Base-by-base conservation (phyloP, 1,140 invertebrate species). In the Listronotus oregonensis region DNA sequence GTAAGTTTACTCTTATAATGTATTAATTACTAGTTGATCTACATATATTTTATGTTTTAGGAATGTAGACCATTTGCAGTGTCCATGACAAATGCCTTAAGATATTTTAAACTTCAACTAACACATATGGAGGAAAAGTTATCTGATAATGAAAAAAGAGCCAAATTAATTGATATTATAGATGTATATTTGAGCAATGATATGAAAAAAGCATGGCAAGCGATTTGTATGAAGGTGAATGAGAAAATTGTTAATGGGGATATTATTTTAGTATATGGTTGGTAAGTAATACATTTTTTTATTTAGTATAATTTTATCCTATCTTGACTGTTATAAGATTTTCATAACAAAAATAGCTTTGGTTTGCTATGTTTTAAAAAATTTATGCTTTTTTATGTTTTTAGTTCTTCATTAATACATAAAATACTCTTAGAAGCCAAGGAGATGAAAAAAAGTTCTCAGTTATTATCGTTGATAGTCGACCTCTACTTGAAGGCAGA, bases 1-100 rank as follows among this genome's bases (percentile, higher is more conserved):
- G 63, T 65, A 18, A 51, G 55, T 37, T 27, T 27, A n/a, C 5
- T 27, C 21, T 27, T 1, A 5, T 27, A 1, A 27, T 27, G n/a
- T n/a, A n/a, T 27, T 27, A 27, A 27, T 27, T 3, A 27, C 5
- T 27, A 27, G 21, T 27, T 27, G 21, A 5, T 27, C 21, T 27
- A 27, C 21, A 3, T 3, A n/a, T n/a, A 27, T 27, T 27, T 5
- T 5, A 27, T 5, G 42, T 32, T 62, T 43, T 37, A 65, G 58
- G 80, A 86, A 39, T 94, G 90, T 80, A 84, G 94, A 47, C 90
- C 90, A 0, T 80, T 93, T 34, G 89, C 93, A 14, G 93, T 96
- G 1, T 93, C 93, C 3, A 95, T 97, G 85, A 87, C 83, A n/a
- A 97, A 96, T 84, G 93, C 93, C 1, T 82, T 96, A 47, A 92